Evolutionary conservation across 2,113 vertebrate species (phyloP), one percentile per base, ranked within the genome.

Genomic region (Coturnix japonica): DNA sequence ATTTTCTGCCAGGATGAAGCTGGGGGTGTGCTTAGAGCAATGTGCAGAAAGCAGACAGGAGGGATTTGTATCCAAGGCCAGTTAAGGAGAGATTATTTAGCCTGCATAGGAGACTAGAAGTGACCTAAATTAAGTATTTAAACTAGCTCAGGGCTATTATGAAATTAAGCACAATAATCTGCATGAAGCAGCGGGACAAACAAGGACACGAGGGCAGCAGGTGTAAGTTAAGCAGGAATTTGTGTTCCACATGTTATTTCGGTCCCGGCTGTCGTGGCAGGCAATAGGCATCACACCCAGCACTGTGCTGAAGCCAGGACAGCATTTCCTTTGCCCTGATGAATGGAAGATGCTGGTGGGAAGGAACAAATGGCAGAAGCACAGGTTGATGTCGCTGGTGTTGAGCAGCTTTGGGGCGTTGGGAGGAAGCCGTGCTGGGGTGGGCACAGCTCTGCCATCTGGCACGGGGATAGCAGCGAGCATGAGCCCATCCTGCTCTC

Each of bases 71-170:
- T 87, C 85, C 87, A 70, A 91, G 91, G 91, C 89, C 79, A 72
- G 92, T 77, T 96, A 95, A 96, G 87, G 95, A 87, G 94, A 95
- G 96, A 93, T 96, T 95, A 96, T 93, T 95, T 89, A 94, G 54
- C 76, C 88, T 43, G 20, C 94, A 93, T 8, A 83, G 89, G 87
- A 95, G 95, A 91, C 94, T 94, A 93, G 83, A 60, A 94, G 90
- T 96, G 96, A 96, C 95, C 95, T 96, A 94, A 95, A 96, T 96
- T 94, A 96, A 96, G 95, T 95, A 96, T 96, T 96, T 96, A 96
- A 96, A 93, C 95, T 94, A 96, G 95, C 96, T 96, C 95, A 96
- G 92, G 96, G 95, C 93, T 96, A 96, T 96, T 96, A 95, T 83
- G 87, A 96, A 96, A 96, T 95, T 96, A 96, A 95, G 94, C 93